Conservation (phyloP, 2,113 vertebrate species). For the Brienomyrus brachyistius region DNA sequence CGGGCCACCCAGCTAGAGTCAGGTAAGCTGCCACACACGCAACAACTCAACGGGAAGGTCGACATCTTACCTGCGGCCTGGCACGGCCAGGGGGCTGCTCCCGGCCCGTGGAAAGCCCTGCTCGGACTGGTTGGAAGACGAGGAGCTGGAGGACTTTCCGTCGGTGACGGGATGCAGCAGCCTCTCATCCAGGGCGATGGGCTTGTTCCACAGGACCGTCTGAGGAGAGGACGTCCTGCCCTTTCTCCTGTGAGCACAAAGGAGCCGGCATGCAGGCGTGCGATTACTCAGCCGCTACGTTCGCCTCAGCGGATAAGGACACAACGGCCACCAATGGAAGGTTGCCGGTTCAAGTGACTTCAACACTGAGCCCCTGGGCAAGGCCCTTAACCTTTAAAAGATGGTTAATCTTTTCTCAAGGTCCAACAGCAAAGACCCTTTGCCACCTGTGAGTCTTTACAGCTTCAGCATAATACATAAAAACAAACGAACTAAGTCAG, state of each 20-base stretch:
- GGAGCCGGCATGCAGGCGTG: not conserved
- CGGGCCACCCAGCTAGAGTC: not conserved
- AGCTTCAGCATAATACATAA: not conserved
- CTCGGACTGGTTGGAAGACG: conserved; percentile 90
- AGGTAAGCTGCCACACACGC: not conserved
- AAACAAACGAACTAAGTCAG: not conserved
- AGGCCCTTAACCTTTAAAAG: not conserved
- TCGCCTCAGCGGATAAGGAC: not conserved
- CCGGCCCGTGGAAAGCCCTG: conserved; percentile 68
- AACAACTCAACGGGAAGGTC: not conserved
- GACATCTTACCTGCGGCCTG: conserved; percentile 74
- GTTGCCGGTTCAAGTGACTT: not conserved
- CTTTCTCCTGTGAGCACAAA: conserved; percentile 70
- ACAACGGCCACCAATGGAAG: not conserved
- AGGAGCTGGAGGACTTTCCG: conserved; percentile 83
- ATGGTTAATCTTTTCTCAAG: not conserved
- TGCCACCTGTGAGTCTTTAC: not conserved
- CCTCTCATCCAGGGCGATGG: conserved; percentile 68
- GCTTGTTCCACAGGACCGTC: conserved; percentile 71
- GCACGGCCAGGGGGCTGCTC: conserved; percentile 93
- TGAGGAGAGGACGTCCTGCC: conserved; percentile 75
- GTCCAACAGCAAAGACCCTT: not conserved
- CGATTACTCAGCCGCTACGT: not conserved
- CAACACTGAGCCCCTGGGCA: not conserved
- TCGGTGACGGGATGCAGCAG: conserved; percentile 60